A percentile compares a stretch with the other conserved stretches of the same genome.
These are phyloP conservation scores for Cataglyphis albicans DNA, from an alignment of 2,888 invertebrate species.

Conservation along the genomic window DNA sequence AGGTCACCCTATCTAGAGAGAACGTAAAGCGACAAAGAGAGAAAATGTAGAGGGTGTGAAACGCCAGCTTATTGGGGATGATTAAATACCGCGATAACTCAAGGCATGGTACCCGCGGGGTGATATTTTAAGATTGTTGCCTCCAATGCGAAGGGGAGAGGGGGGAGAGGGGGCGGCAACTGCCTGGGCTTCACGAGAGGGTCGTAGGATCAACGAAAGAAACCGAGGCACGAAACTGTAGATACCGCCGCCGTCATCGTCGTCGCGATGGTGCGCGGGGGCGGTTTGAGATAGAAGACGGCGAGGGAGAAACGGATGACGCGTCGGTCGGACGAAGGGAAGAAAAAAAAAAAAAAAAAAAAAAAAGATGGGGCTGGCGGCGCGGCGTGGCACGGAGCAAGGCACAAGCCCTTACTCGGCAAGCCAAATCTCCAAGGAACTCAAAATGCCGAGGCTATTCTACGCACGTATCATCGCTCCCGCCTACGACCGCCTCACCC, in stretches of 20 bases:
- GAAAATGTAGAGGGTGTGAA: conserved; percentile 54
- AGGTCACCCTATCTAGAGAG: conserved; percentile 9
- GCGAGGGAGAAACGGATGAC: conserved; percentile 38
- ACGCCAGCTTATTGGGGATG: conserved; percentile 81
- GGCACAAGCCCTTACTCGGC: conserved; percentile 67
- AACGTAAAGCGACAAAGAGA: conserved; percentile 14
- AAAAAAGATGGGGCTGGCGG: conserved; percentile 49
- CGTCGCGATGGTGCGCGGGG: conserved; percentile 22
- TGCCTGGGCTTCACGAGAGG: conserved; percentile 26
- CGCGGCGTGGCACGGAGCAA: conserved; percentile 19
- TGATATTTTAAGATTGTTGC: conserved; percentile 82
- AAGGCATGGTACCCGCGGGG: conserved; percentile 76
- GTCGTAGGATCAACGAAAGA: conserved; percentile 39
- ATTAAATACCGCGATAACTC: conserved; percentile 83
- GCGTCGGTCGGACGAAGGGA: conserved; percentile 21
- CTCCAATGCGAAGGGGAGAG: conserved; percentile 57
- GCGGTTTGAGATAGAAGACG: conserved; percentile 37
- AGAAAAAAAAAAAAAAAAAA: conserved; percentile 42
- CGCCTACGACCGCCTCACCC: conserved; percentile 66
- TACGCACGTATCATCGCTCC: conserved; percentile 82
- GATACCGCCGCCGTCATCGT: conserved; percentile 18
- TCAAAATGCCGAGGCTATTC: conserved; percentile 78
- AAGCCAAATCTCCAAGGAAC: conserved; percentile 81
- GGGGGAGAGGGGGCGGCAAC: conserved; percentile 49
- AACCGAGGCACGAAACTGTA: conserved; percentile 54